phyloP scores from a whole-genome alignment of 2,888 invertebrate genomes.

The Thysanoteuthis rhombus region DNA sequence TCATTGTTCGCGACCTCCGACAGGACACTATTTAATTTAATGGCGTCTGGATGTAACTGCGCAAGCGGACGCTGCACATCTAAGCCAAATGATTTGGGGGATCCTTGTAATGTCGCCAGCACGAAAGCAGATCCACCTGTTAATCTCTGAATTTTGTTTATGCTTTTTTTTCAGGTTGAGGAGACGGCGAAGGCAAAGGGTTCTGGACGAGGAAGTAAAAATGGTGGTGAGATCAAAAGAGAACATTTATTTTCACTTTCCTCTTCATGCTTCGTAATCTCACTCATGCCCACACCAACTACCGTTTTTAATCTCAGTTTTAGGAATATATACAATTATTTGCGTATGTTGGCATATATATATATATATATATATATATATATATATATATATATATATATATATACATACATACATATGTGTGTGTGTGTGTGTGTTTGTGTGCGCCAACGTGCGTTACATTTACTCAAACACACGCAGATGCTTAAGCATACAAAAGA shows the following conservation, averaged over 20 bases:
- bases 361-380: no score
- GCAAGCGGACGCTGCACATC: constrained; percentile 12
- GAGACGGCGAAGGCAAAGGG: not conserved
- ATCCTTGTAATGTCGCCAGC: not conserved
- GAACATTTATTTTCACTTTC: not conserved
- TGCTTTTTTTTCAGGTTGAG: not conserved
- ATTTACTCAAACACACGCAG: no score
- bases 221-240: not conserved
- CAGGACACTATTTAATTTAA: not conserved
- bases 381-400: no score
- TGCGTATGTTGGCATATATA: no score
- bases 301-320: not conserved
- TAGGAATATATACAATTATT: not conserved
- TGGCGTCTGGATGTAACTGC: not conserved
- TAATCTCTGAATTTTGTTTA: not conserved
- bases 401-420: no score
- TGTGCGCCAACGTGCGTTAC: no score
- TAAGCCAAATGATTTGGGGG: not conserved
- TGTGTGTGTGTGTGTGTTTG: no score
- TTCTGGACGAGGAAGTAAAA: not conserved
- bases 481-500: no score
- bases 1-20: not conserved
- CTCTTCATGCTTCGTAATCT: not conserved
- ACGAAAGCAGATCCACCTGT: not conserved
- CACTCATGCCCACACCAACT: not conserved